Base-by-base conservation (phyloP, 2,888 invertebrate genomes). In the Leucoma salicis region DNA sequence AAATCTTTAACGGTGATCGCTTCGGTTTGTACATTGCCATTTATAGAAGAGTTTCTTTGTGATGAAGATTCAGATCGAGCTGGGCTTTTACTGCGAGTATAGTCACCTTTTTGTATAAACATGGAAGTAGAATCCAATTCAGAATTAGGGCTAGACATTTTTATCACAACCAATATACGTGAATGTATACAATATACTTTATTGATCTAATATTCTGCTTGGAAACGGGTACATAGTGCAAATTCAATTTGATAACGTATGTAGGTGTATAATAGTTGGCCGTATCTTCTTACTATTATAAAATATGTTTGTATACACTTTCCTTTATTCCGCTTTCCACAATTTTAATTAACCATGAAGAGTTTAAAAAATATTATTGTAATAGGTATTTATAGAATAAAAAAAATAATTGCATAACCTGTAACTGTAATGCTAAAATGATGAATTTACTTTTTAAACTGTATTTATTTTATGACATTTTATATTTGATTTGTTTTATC, bases 1-100 rank as follows among this genome's bases (percentile, higher is more conserved):
- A 94, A 94, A 60, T 93, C 92, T 72, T 92, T 92, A 5, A 94
- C 91, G 0, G 94, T 92, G 35, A 94, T 92, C 18, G 94, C 90
- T 74, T 94, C 92, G 0, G 92, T 85, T 41, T 78, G 70, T 25
- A 70, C 53, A 24, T 37, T 61, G n/a, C 65, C 31, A 48, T 73
- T 79, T 1, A 54, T 62, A 1, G 55, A 36, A 0, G 78, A 78
- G 53, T 74, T 79, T 54, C 62, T 68, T 45, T 75, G 63, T 1
- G 79, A 69, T 1, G 71, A 53, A 13, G 71, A 27, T 13, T 78
- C 76, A 0, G 74, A 69, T 12, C 62, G 63, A n/a, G 47, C 49
- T 0, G 80, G 78, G 53, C 49, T 34, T 37, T 53, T 74, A 3
- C 29, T 31, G 15, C 10, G 6, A 14, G 13, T 31, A 8, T 60